Conservation (phyloP, 2,113 vertebrate species). For the Talpa occidentalis region DNA sequence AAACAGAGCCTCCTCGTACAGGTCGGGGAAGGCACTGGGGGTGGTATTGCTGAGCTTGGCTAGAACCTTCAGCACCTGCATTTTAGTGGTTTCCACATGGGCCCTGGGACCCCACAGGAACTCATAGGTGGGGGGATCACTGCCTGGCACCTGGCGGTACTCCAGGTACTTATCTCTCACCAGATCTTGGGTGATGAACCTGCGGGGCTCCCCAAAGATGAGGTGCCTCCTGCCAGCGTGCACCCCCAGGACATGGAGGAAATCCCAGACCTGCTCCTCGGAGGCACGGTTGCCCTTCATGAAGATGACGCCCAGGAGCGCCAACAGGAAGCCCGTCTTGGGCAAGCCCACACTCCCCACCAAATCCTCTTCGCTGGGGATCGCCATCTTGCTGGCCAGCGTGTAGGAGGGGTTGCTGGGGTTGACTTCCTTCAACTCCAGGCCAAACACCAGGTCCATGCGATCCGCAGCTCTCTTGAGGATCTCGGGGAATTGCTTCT, state of each 20-base stretch:
- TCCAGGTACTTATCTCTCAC: not conserved
- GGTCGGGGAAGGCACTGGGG: not conserved
- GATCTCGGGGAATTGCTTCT: not conserved
- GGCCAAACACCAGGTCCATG: not conserved
- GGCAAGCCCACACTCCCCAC: not conserved
- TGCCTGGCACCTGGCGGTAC: not conserved
- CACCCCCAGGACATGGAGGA: not conserved
- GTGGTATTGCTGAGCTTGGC: not conserved
- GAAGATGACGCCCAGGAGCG: not conserved
- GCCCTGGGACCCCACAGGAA: not conserved
- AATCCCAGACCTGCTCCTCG: not conserved
- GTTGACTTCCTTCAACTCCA: not conserved
- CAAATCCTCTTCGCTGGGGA: too few species aligned
- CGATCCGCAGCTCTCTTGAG: not conserved
- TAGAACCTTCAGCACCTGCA: not conserved
- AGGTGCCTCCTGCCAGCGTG: not conserved
- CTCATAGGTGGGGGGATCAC: not conserved
- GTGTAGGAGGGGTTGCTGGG: accelerated
- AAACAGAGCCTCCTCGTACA: not conserved
- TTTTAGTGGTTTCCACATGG: not conserved
- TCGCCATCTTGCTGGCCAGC: not conserved
- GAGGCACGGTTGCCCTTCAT: not conserved
- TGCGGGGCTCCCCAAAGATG: not conserved
- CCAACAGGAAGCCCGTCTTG: not conserved
- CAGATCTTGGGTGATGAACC: not conserved